phyloP scores from a whole-genome alignment of 2,113 vertebrate genomes.

The Pseudonaja textilis region DNA sequence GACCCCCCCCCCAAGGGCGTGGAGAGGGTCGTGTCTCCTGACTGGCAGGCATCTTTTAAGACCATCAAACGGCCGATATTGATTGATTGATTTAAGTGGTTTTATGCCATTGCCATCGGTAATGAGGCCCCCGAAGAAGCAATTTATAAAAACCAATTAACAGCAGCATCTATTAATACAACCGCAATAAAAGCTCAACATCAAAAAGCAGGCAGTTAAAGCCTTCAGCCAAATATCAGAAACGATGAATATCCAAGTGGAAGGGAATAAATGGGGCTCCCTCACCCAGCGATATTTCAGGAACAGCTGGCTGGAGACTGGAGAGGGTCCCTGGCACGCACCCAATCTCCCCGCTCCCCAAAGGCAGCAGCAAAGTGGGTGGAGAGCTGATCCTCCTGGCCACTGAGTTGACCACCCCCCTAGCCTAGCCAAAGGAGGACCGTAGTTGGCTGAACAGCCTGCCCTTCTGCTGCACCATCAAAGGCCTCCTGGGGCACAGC shows the following conservation, averaged over 20 bases:
- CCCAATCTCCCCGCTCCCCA: not conserved
- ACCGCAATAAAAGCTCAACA: not conserved
- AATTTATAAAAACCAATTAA: not conserved
- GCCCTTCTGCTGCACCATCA: not conserved
- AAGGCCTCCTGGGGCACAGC: not conserved
- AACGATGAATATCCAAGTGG: not conserved
- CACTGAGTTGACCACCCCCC: not conserved
- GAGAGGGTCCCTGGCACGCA: not conserved
- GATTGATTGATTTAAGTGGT: not conserved
- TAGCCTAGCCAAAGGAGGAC: not conserved
- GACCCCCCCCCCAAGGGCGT: not conserved
- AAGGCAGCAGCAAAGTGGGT: not conserved
- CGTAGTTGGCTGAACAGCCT: not conserved
- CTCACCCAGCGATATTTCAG: not conserved
- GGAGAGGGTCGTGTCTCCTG: not conserved
- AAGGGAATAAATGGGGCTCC: not conserved
- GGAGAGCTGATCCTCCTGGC: not conserved
- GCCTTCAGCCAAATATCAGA: not conserved
- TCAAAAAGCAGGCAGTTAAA: not conserved
- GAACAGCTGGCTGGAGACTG: not conserved
- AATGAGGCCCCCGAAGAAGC: not conserved
- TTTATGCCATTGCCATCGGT: not conserved
- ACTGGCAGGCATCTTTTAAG: not conserved
- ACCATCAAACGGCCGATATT: not conserved
- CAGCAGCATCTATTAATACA: not conserved